Base-by-base conservation (phyloP, 1,140 invertebrate species). In the Brachionus koreanus region DNA sequence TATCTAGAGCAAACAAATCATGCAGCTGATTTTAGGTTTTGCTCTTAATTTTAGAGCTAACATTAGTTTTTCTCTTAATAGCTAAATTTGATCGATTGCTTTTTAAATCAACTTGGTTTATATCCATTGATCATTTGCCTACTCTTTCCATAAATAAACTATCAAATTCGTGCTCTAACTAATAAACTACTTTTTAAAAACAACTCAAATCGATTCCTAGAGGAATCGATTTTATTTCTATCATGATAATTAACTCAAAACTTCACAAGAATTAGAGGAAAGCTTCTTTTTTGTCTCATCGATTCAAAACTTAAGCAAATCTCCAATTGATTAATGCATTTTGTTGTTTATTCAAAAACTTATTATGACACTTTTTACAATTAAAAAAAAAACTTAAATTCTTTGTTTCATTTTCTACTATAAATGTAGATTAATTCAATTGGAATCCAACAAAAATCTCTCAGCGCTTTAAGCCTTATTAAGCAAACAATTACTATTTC, bases 1-100 rank as follows among this genome's bases (percentile, higher is more conserved):
- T 57, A 57, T 57, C 49, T 57, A 57, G 49, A 57, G 49, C 49
- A 57, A 57, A 57, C 49, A 57, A 57, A 57, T 57, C 19, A 57
- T 57, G 49, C 49, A 57, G 49, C 49, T 57, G 49, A 57, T 57
- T 57, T 57, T 6, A 9, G 49, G 1, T 19, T 57, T 57, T 57
- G 49, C 49, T 25, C 49, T 57, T 57, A 57, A 57, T 57, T 57
- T 25, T 10, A 57, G 49, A 57, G n/a, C 49, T 19, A 57, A 57
- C 49, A 57, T 57, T 57, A 57, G 49, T 57, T 57, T 29, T 57
- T 57, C 19, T 57, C 5, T 57, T 57, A 57, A 57, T 57, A 57
- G 49, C 49, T 57, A 57, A 57, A 57, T 57, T 57, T 57, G 49
- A 57, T 57, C 49, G 49, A 57, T 57, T 57, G 49, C 16, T 57